These are phyloP conservation scores for Lymantria monacha DNA, from an alignment of 2,888 invertebrate genomes.

Conservation along the genomic window DNA sequence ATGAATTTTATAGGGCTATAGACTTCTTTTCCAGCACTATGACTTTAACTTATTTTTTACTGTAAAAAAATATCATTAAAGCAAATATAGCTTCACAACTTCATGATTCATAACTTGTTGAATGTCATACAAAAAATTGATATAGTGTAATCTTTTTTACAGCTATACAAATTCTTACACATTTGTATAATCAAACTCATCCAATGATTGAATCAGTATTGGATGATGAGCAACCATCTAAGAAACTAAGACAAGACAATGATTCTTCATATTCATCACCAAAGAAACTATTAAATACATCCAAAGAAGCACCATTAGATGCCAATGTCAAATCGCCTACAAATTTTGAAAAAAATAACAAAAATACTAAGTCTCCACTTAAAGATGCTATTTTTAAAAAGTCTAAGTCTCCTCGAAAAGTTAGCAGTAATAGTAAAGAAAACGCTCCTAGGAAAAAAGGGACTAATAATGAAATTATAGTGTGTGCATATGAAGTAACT, in stretches of 20 bases:
- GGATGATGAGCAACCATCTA: conserved; percentile 48
- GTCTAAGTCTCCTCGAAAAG: conserved; percentile 6
- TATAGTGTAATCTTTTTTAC: conserved; percentile 34
- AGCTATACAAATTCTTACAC: conserved; percentile 84
- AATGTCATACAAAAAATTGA: too few species aligned
- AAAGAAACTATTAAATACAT: conserved; percentile 9
- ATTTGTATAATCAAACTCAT: conserved; percentile 87
- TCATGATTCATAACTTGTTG: too few species aligned
- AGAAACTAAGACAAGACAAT: conserved; percentile 35
- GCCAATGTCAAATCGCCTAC: conserved; percentile 15
- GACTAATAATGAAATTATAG: conserved; percentile 33
- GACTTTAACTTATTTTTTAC: too few species aligned
- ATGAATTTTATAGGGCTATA: too few species aligned
- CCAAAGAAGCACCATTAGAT: not conserved
- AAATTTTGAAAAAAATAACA: conserved; percentile 14
- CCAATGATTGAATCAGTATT: conserved; percentile 70
- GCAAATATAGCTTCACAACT: too few species aligned
- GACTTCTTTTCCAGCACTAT: too few species aligned
- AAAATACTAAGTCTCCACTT: conserved; percentile 5
- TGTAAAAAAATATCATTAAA: too few species aligned
- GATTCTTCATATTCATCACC: conserved; percentile 6
- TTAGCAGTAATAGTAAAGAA: not conserved
- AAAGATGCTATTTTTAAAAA: not conserved
- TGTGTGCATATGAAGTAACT: conserved; percentile 41
- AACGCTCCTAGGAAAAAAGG: conserved; percentile 6